These are phyloP conservation scores for Loripinus fragilis DNA, from an alignment of 2,888 invertebrate species.

Conservation along the genomic window DNA sequence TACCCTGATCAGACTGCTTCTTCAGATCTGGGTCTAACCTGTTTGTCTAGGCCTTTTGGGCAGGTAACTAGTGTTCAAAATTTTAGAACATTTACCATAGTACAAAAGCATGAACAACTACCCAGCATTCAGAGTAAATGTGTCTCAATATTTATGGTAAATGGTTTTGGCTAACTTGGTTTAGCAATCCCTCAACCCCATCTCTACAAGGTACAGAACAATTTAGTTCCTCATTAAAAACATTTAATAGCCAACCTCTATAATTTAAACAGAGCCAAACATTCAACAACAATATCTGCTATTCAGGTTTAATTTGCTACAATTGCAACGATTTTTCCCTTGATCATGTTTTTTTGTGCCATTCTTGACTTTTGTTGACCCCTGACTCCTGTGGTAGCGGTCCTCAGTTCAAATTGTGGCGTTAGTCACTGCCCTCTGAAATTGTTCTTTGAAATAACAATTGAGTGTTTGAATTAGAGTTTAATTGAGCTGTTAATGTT, in stretches of 20 bases:
- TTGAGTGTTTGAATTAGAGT: conserved; percentile 15
- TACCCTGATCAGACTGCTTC: too few species aligned
- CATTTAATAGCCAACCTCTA: neutral
- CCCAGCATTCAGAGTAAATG: too few species aligned
- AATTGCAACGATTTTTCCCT: conserved; percentile 9
- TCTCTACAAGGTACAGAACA: conserved; percentile 3
- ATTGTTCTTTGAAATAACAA: conserved; percentile 15
- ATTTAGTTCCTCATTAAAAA: conserved; percentile 14
- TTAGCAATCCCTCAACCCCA: neutral
- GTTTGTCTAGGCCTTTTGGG: too few species aligned
- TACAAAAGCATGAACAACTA: too few species aligned
- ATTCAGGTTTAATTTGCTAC: conserved; percentile 11
- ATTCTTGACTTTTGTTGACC: neutral
- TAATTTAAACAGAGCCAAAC: conserved; percentile 9
- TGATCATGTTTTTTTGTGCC: neutral
- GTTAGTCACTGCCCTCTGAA: conserved; percentile 9
- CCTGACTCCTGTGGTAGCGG: neutral
- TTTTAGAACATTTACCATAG: too few species aligned
- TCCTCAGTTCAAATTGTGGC: neutral
- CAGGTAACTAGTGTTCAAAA: too few species aligned
- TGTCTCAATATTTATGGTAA: too few species aligned
- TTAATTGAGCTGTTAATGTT: conserved; percentile 20
- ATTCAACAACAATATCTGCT: neutral
- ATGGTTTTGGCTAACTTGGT: too few species aligned
- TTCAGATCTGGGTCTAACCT: too few species aligned